Evolutionary conservation across 1,140 invertebrate species (phyloP).

Genomic region (Drosophila orena): DNA sequence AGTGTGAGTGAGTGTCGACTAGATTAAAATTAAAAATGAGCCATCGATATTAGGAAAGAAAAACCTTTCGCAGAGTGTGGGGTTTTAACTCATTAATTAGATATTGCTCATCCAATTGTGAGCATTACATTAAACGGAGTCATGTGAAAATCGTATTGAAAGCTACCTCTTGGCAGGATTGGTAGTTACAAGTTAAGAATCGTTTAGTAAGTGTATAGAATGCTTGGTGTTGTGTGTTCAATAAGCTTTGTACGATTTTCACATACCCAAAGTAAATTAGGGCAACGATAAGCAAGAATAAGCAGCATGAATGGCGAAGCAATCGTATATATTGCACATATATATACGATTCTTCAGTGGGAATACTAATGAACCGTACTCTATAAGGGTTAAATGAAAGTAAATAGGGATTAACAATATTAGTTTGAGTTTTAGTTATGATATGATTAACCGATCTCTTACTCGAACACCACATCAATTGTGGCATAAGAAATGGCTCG

Average conservation of each 20-base stretch:
- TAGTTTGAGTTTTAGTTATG: slow-evolving; percentile 5
- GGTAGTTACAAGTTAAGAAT: not conserved
- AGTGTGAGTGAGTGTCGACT: slow-evolving; percentile 20
- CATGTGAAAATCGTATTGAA: slow-evolving; percentile 69
- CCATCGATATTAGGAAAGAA: slow-evolving; percentile 9
- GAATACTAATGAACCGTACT: too few species aligned
- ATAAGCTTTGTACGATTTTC: slow-evolving; percentile 57
- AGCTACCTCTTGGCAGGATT: slow-evolving; percentile 1
- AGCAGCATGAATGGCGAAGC: slow-evolving; percentile 4
- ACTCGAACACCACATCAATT: slow-evolving; percentile 9
- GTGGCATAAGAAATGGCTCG: slow-evolving; percentile 10
- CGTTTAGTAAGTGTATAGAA: not conserved
- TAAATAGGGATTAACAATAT: not conserved
- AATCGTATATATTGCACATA: slow-evolving; percentile 52
- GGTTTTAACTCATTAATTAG: not conserved
- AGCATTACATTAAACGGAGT: slow-evolving; percentile 26
- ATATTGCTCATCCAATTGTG: slow-evolving; percentile 9
- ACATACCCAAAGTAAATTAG: slow-evolving; percentile 17
- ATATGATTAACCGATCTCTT: slow-evolving; percentile 18
- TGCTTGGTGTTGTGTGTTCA: slow-evolving; percentile 2
- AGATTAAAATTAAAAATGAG: slow-evolving; percentile 57
- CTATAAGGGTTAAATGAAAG: too few species aligned
- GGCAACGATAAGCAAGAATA: slow-evolving; percentile 13
- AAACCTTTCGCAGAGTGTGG: slow-evolving; percentile 22
- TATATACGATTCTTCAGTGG: slow-evolving; percentile 41